Evolutionary conservation across 2,113 vertebrate species (phyloP).

Genomic region (Dolichotis patagonum): DNA sequence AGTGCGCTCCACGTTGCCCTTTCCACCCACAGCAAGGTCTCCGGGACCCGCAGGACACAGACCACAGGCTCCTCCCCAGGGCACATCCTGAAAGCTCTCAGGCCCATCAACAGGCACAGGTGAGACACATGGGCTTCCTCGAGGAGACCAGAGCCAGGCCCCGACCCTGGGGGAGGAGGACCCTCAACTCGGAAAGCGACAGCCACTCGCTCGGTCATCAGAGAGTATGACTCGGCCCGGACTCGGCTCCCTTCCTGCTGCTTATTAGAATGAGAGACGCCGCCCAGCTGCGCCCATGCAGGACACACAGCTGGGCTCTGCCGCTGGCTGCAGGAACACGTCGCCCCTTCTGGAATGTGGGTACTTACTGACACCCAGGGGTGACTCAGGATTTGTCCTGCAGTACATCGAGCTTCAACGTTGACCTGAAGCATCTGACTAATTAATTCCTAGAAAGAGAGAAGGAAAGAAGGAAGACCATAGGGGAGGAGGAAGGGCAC

Average conservation of each 20-base stretch:
- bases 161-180: neutral
- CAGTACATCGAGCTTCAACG: conserved; percentile 93
- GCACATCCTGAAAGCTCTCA: neutral
- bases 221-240: neutral
- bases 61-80: neutral
- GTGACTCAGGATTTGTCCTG: conserved; percentile 94
- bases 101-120: neutral
- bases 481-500: neutral
- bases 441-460: conserved; percentile 92
- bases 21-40: neutral
- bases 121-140: neutral
- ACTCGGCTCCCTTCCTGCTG: neutral
- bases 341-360: accelerated
- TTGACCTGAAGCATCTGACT: conserved; percentile 96
- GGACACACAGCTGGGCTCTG: accelerated
- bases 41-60: accelerated
- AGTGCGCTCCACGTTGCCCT: accelerated
- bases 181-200: neutral
- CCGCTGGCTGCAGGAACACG: neutral
- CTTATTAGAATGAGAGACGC: neutral
- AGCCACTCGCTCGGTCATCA: neutral
- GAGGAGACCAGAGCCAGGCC: neutral
- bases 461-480: neutral
- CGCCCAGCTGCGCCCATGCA: accelerated
- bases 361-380: conserved; percentile 97